Conservation (phyloP, 2,113 vertebrate species). For the Gadus chalcogrammus region DNA sequence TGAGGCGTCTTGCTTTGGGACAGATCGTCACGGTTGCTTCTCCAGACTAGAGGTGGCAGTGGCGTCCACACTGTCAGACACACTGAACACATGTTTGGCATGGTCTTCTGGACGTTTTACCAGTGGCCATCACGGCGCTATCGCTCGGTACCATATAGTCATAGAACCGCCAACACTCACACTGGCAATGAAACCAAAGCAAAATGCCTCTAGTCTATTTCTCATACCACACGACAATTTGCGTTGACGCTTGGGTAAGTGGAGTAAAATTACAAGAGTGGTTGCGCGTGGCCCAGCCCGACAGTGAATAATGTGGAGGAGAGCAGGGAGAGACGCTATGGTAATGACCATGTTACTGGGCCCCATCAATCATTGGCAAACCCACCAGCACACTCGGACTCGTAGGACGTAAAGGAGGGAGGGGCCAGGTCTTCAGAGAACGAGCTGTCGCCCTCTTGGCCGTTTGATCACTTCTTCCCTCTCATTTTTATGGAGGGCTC, state of each 20-base stretch:
- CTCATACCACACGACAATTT: constrained; percentile 12
- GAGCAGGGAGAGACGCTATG: constrained; percentile 49
- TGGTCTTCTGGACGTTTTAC: too few species aligned
- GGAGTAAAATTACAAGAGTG: constrained; percentile 58
- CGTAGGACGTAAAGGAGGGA: constrained; percentile 45
- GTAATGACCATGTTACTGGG: constrained; percentile 66
- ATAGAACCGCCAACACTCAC: too few species aligned
- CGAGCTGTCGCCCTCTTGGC: constrained; percentile 18
- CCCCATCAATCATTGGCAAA: constrained; percentile 67
- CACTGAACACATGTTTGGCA: too few species aligned
- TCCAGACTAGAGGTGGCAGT: too few species aligned
- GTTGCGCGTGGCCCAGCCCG: constrained; percentile 47
- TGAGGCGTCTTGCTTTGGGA: too few species aligned
- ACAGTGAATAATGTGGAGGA: constrained; percentile 65
- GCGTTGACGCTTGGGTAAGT: constrained; percentile 57
- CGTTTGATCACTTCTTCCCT: background rate
- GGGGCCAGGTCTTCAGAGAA: constrained; percentile 34
- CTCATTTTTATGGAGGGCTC: background rate
- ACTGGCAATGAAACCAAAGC: too few species aligned
- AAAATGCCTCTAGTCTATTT: too few species aligned
- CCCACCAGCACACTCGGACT: constrained; percentile 50
- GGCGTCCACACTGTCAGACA: too few species aligned
- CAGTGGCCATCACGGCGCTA: too few species aligned
- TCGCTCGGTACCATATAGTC: too few species aligned
- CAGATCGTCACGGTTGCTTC: too few species aligned